These are phyloP conservation scores for Nothura maculosa DNA, from an alignment of 2,797 vertebrate genomes.

Conservation along the genomic window DNA sequence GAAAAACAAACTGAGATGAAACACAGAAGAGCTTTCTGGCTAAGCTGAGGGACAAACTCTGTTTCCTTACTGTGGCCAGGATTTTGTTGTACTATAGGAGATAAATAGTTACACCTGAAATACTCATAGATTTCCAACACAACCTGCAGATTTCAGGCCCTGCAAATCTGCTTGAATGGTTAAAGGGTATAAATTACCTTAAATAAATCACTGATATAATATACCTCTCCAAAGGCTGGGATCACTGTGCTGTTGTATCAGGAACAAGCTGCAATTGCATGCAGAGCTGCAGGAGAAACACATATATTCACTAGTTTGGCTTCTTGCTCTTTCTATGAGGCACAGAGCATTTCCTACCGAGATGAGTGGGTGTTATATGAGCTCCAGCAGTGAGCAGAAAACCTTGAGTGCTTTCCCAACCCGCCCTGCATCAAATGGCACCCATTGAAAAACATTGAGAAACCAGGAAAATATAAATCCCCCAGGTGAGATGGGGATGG, in stretches of 20 bases:
- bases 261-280: background rate
- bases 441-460: accelerated
- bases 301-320: background rate
- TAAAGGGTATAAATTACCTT: slow-evolving; percentile 48
- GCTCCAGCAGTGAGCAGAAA: background rate
- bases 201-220: slow-evolving; percentile 50
- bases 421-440: background rate
- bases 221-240: background rate
- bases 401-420: background rate
- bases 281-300: background rate
- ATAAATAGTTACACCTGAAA: slow-evolving; percentile 28
- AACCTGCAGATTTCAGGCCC: background rate
- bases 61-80: background rate
- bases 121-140: background rate
- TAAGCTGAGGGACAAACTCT: background rate
- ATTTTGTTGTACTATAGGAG: background rate
- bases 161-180: slow-evolving; percentile 21
- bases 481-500: accelerated
- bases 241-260: background rate
- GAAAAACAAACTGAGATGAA: background rate
- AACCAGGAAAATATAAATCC: background rate
- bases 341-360: background rate
- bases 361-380: slow-evolving; percentile 35
- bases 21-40: background rate
- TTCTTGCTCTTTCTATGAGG: slow-evolving; percentile 34